These are phyloP conservation scores for Microcaecilia unicolor DNA, from an alignment of 2,797 vertebrate species.

Conservation along the genomic window DNA sequence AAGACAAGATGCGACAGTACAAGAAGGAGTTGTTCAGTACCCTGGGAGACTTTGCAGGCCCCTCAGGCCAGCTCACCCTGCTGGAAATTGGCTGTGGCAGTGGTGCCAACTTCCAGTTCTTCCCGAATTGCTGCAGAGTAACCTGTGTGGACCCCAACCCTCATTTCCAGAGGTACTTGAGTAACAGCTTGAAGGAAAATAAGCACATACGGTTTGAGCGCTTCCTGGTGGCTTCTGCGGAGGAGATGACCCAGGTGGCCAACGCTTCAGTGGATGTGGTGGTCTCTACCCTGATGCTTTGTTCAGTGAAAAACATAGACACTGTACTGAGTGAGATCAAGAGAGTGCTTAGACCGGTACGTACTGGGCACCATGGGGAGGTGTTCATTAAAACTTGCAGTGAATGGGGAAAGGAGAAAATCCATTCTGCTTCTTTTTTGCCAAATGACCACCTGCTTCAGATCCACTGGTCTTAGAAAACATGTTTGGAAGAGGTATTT, in stretches of 20 bases:
- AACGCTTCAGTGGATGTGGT: conserved; percentile 64
- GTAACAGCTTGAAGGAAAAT: conserved; percentile 44
- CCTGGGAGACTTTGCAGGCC: conserved; percentile 7
- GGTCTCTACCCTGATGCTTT: conserved; percentile 72
- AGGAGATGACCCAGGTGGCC: conserved; percentile 57
- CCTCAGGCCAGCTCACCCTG: conserved; percentile 26
- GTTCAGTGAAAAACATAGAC: conserved; percentile 44
- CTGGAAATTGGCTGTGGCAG: conserved; percentile 46
- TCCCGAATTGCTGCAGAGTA: conserved; percentile 32
- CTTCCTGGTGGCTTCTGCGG: conserved; percentile 56
- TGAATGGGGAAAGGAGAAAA: too few relatives aligned
- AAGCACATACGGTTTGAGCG: conserved; percentile 50
- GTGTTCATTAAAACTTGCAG: too few relatives aligned
- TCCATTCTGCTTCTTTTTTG: too few relatives aligned
- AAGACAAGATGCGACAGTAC: conserved; percentile 7
- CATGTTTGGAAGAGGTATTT: too few relatives aligned
- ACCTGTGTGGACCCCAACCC: conserved; percentile 41
- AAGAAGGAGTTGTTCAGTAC: conserved; percentile 40
- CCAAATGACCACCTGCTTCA: too few relatives aligned
- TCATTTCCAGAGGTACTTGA: conserved; percentile 39
- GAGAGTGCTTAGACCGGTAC: conserved; percentile 67
- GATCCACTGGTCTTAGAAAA: too few relatives aligned
- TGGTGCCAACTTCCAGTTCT: conserved; percentile 46
- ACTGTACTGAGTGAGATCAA: conserved; percentile 55
- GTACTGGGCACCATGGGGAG: too few relatives aligned